These are phyloP conservation scores for Periplaneta americana DNA, from an alignment of 1,140 invertebrate species.

Conservation along the genomic window DNA sequence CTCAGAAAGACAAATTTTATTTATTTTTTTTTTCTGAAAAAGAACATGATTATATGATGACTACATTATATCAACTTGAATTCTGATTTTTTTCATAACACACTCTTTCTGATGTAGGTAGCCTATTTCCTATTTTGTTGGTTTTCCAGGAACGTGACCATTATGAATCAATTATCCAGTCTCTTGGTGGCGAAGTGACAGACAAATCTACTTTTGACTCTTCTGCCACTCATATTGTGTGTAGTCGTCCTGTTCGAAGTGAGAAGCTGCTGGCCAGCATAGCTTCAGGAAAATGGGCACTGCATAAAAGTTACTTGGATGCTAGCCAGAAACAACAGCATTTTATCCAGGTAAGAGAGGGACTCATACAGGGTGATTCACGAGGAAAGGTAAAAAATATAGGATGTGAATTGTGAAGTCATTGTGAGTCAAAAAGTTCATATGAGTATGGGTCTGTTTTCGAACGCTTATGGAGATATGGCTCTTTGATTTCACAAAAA, in stretches of 20 bases:
- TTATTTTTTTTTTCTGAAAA: too few relatives aligned
- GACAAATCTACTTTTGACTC: conserved; percentile 55
- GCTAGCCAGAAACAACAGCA: conserved; percentile 51
- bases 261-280: conserved; percentile 81
- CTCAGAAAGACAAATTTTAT: too few relatives aligned
- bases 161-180: conserved; percentile 46
- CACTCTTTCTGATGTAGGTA: background rate
- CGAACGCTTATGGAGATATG: too few relatives aligned
- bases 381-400: too few relatives aligned
- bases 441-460: too few relatives aligned
- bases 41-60: too few relatives aligned
- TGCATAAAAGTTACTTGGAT: conserved; percentile 71
- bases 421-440: too few relatives aligned
- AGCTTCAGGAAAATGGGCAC: conserved; percentile 81
- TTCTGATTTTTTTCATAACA: too few relatives aligned
- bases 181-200: conserved; percentile 61
- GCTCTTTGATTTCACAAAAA: too few relatives aligned
- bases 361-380: too few relatives aligned
- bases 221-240: conserved; percentile 70
- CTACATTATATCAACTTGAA: too few relatives aligned
- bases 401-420: too few relatives aligned
- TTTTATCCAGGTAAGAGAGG: conserved; percentile 64
- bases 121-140: background rate
- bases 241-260: conserved; percentile 64
- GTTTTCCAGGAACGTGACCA: conserved; percentile 28